phyloP scores from a whole-genome alignment of 2,888 invertebrate genomes.

The Polydrusus tereticollis region DNA sequence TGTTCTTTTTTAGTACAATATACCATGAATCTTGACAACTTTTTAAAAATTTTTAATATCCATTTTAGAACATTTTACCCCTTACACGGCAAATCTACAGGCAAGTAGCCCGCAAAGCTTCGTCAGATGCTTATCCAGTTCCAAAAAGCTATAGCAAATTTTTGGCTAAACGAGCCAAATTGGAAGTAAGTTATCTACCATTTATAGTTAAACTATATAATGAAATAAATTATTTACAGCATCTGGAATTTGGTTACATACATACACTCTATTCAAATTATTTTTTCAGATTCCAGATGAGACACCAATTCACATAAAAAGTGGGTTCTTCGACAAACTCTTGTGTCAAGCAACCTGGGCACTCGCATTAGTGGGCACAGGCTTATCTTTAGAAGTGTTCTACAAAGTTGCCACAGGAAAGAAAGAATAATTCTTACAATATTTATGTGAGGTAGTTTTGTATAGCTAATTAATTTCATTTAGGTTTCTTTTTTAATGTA shows the following conservation, averaged over 20 bases:
- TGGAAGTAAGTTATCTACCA: slow-evolving; percentile 12
- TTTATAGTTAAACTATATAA: neutral
- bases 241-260: no score
- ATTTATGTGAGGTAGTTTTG: neutral
- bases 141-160: neutral
- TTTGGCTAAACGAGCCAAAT: neutral
- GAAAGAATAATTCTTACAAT: neutral
- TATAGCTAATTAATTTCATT: no score
- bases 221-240: no score
- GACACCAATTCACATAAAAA: slow-evolving; percentile 31
- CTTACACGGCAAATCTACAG: neutral
- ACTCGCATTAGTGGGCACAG: neutral
- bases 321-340: slow-evolving; percentile 21
- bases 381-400: slow-evolving; percentile 3
- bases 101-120: slow-evolving; percentile 12
- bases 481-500: no score
- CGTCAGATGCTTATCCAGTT: neutral
- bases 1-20: no score
- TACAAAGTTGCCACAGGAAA: slow-evolving; percentile 15
- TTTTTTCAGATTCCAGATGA: slow-evolving; percentile 33
- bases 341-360: neutral
- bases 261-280: no score
- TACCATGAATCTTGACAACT: no score
- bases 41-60: neutral
- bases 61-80: slow-evolving; percentile 14